Evolutionary conservation across 2,888 invertebrate genomes (phyloP), one percentile per base, ranked within the genome.

Genomic region (Plagodis pulveraria): DNA sequence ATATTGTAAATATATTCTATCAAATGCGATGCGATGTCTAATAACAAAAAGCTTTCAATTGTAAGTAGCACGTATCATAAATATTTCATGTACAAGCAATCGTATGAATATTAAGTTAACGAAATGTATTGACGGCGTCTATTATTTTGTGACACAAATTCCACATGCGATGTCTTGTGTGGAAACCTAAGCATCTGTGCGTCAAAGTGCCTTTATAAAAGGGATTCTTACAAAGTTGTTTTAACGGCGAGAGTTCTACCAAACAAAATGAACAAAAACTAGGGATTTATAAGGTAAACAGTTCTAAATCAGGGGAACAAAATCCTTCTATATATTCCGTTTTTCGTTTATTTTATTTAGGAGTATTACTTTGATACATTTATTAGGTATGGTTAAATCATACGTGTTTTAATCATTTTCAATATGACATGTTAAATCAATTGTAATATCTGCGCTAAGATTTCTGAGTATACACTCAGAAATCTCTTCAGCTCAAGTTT

Each of bases 161-260:
- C 56, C 32, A 49, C 50, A 63, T 65, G 63, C 61, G 63, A 63
- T 56, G 10, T 38, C n/a, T 58, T 56, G 46, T 58, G 70, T 77
- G 77, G 71, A 72, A 76, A 76, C 62, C 43, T 34, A 34, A 63
- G 66, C 74, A 76, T 63, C 68, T 73, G 71, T 46, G 22, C 42
- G 48, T 51, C 42, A 49, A 55, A 56, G 52, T 57, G 42, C 41
- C 45, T 42, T 62, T 61, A 56, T 45, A 61, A 63, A 58, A 49
- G 35, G 43, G 41, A 58, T 62, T 57, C 49, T 60, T 50, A 51
- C 52, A 61, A 58, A 61, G 54, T 63, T 55, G 56, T 51, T 54
- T 47, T 53, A 53, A 58, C 47, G 43, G 45, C 46, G 41, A 53
- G 51, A 55, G 47, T 53, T 58, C 51, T 53, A 57, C 51, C 46